phyloP scores from a whole-genome alignment of 2,113 vertebrate species.

The Tor tambroides region DNA sequence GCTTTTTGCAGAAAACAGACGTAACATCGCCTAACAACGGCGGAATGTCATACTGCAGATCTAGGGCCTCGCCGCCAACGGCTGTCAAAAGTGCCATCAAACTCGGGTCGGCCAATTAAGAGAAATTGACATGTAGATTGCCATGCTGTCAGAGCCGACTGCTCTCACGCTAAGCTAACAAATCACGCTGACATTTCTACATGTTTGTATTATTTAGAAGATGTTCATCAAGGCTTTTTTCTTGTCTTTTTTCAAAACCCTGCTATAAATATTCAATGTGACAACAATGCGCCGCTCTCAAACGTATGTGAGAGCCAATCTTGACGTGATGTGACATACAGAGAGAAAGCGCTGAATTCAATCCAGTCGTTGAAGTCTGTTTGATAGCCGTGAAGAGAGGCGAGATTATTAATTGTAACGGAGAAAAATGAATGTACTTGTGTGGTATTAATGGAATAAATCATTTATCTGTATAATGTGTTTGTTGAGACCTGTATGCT shows the following conservation, averaged over 20 bases:
- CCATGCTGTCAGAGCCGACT: constrained; percentile 51
- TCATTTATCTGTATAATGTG: not conserved
- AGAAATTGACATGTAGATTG: constrained; percentile 70
- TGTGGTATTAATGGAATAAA: not conserved
- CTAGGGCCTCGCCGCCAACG: constrained; percentile 63
- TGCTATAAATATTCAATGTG: constrained; percentile 57
- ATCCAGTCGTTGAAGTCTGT: constrained; percentile 14
- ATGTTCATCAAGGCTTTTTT: constrained; percentile 54
- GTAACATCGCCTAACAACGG: constrained; percentile 68
- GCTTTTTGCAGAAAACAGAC: constrained; percentile 56
- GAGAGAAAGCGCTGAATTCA: constrained; percentile 20
- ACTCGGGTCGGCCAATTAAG: constrained; percentile 72
- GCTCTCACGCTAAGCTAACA: constrained; percentile 47
- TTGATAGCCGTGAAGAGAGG: not conserved
- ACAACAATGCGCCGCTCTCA: constrained; percentile 50
- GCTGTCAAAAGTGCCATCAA: constrained; percentile 66
- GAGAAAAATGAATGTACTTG: not conserved
- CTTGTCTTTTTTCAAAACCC: constrained; percentile 40
- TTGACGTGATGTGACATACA: constrained; percentile 28
- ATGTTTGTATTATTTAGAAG: constrained; percentile 64
- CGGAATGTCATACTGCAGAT: constrained; percentile 69
- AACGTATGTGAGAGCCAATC: constrained; percentile 22
- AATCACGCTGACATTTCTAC: constrained; percentile 58
- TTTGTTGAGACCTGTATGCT: not conserved
- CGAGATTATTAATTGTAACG: constrained; percentile 8